Evolutionary conservation across 2,888 invertebrate species (phyloP).

Genomic region (Abscondita cerata): DNA sequence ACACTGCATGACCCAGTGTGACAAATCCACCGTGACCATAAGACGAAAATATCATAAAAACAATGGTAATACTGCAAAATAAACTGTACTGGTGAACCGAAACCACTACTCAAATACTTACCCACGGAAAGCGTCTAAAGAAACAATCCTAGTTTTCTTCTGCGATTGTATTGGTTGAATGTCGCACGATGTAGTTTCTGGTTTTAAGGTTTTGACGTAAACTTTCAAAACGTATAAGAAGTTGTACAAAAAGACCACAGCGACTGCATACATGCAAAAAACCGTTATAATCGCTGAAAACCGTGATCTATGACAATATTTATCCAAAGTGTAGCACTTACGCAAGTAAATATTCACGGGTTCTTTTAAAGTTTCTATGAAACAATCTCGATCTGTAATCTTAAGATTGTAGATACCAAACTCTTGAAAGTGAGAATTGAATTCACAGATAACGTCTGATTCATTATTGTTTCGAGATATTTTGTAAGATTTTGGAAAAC

Average conservation of each 20-base stretch:
- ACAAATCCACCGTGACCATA: slow-evolving; percentile 88
- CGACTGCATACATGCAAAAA: slow-evolving; percentile 51
- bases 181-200: slow-evolving; percentile 12
- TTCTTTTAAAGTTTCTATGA: slow-evolving; percentile 64
- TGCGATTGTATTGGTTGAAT: neutral
- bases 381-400: slow-evolving; percentile 62
- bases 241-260: slow-evolving; percentile 38
- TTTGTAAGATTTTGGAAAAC: slow-evolving; percentile 29
- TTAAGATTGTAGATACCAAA: slow-evolving; percentile 76
- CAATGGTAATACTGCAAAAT: slow-evolving; percentile 77
- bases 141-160: slow-evolving; percentile 61
- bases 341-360: slow-evolving; percentile 77
- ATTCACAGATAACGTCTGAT: slow-evolving; percentile 59
- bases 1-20: slow-evolving; percentile 86
- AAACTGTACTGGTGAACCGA: too few relatives aligned
- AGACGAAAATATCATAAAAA: slow-evolving; percentile 91
- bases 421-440: slow-evolving; percentile 67
- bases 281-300: slow-evolving; percentile 58
- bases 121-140: slow-evolving; percentile 84
- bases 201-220: slow-evolving; percentile 10
- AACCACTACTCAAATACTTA: slow-evolving; percentile 57
- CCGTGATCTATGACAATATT: too few relatives aligned
- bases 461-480: slow-evolving; percentile 23
- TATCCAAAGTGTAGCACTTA: too few relatives aligned
- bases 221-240: slow-evolving; percentile 15